phyloP scores from a whole-genome alignment of 1,140 invertebrate species.

The Lepidurus packardi region DNA sequence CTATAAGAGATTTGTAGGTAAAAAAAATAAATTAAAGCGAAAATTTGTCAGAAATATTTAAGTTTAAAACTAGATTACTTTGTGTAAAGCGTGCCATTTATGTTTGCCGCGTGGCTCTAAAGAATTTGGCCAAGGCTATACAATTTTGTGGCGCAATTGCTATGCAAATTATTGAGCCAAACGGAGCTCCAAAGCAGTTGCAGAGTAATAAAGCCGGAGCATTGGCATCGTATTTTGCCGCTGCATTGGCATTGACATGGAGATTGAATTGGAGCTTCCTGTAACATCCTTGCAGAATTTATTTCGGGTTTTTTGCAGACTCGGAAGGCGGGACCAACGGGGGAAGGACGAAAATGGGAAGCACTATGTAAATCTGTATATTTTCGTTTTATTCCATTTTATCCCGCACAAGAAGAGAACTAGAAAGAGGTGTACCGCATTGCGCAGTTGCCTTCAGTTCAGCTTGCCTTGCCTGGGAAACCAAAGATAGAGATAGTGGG shows the following conservation, averaged over 20 bases:
- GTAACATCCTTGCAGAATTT: slow-evolving; percentile 15
- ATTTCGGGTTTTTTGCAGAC: not conserved
- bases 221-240: not conserved
- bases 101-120: too few relatives aligned
- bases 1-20: too few relatives aligned
- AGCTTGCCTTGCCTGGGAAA: not conserved
- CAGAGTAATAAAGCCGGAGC: not conserved
- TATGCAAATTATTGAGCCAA: not conserved
- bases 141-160: not conserved
- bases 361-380: not conserved
- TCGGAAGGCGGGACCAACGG: not conserved
- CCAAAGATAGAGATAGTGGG: slow-evolving; percentile 7
- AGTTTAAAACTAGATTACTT: too few relatives aligned
- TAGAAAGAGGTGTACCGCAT: not conserved
- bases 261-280: slow-evolving; percentile 1
- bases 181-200: not conserved
- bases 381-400: not conserved
- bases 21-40: too few relatives aligned
- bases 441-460: slow-evolving; percentile 8
- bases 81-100: too few relatives aligned
- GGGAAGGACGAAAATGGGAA: not conserved
- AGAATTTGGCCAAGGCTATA: too few relatives aligned
- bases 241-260: slow-evolving; percentile 1
- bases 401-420: not conserved
- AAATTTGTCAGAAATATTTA: too few relatives aligned